These are phyloP conservation scores for Hyppa rectilinea DNA, from an alignment of 2,888 invertebrate genomes.

Conservation along the genomic window DNA sequence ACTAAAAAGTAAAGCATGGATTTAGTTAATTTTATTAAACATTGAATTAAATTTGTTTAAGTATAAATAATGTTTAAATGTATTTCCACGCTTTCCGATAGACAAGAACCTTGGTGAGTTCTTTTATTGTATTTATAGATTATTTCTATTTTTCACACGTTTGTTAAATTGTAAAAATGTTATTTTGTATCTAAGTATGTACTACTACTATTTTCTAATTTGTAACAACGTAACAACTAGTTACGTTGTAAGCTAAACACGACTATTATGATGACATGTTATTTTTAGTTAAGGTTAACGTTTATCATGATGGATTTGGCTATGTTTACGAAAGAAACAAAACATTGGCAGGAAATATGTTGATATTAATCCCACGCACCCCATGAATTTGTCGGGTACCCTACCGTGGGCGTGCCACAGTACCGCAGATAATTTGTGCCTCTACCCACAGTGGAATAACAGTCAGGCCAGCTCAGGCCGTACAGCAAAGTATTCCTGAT, in stretches of 20 bases:
- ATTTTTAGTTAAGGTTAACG: conserved; percentile 21
- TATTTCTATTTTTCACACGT: conserved; percentile 16
- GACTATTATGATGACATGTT: conserved; percentile 10
- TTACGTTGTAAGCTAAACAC: conserved; percentile 9
- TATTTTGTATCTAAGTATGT: conserved; percentile 3
- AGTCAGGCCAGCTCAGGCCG: conserved; percentile 12
- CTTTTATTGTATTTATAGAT: conserved; percentile 60
- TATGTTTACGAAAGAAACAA: conserved; percentile 35
- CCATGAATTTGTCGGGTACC: conserved; percentile 35
- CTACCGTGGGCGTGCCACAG: conserved; percentile 47
- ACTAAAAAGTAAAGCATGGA: conserved; percentile 62
- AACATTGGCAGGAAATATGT: conserved; percentile 33
- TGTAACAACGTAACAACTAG: conserved; percentile 2
- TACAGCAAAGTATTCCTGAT: conserved; percentile 44
- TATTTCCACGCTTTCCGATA: conserved; percentile 87
- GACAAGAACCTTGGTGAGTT: conserved; percentile 90
- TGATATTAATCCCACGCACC: conserved; percentile 43
- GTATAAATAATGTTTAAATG: conserved; percentile 71
- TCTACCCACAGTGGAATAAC: conserved; percentile 36
- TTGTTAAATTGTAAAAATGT: conserved; percentile 18
- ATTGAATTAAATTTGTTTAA: conserved; percentile 55
- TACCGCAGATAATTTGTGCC: conserved; percentile 41
- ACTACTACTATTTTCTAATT: background rate
- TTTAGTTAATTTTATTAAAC: conserved; percentile 45
- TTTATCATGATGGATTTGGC: conserved; percentile 51